Evolutionary conservation across 53 echinoderm and acorn worm species (phyloP).

Genomic region (Hippasteria phrygiana): DNA sequence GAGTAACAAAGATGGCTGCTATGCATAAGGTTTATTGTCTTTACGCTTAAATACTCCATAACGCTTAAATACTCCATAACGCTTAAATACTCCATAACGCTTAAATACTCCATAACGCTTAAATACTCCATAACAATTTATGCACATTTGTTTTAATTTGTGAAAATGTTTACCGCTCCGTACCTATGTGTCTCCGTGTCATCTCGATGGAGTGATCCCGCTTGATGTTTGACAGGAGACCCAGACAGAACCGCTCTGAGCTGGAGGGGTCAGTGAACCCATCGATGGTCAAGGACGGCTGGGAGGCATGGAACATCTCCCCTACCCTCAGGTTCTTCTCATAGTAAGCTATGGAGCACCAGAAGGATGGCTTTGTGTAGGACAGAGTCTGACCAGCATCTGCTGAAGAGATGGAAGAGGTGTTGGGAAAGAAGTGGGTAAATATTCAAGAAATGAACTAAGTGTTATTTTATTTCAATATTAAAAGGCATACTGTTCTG

Average conservation of each 20-base stretch:
- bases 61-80: too few species aligned
- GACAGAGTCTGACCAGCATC: conserved; percentile 70
- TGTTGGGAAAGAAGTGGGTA: too few species aligned
- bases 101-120: too few species aligned
- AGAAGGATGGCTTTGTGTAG: conserved; percentile 92
- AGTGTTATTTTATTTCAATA: too few species aligned
- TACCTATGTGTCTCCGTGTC: conserved; percentile 97
- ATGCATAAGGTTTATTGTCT: too few species aligned
- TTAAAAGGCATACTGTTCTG: too few species aligned
- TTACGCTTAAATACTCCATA: too few species aligned
- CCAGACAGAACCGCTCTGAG: conserved; percentile 94
- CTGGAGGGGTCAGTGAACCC: conserved; percentile 96
- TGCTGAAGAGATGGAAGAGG: not conserved
- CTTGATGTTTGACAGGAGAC: conserved; percentile 95
- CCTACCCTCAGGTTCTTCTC: conserved; percentile 95
- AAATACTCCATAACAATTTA: too few species aligned
- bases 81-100: too few species aligned
- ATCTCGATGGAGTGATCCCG: conserved; percentile 88
- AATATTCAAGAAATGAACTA: too few species aligned
- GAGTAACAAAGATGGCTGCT: too few species aligned
- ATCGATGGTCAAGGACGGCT: conserved; percentile 92
- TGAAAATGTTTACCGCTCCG: conserved; percentile 6
- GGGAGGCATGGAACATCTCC: conserved; percentile 94
- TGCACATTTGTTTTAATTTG: not conserved
- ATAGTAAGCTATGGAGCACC: conserved; percentile 98